These are phyloP conservation scores for Colletes gigas DNA, from an alignment of 1,140 invertebrate species.

Conservation along the genomic window DNA sequence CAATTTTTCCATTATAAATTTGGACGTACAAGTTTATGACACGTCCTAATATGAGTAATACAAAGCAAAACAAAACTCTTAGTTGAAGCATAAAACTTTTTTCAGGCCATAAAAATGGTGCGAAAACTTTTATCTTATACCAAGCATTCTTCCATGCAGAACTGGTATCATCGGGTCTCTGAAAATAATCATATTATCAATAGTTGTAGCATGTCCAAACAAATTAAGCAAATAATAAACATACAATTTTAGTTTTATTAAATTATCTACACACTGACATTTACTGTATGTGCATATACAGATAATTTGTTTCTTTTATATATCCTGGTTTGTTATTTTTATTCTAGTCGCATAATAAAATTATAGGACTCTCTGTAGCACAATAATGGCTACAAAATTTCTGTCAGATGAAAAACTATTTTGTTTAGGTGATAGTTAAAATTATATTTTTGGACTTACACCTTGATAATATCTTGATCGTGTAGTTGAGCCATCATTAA, in stretches of 20 bases:
- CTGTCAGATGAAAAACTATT: not conserved
- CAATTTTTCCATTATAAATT: conserved; percentile 95
- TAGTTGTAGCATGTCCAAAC: not conserved
- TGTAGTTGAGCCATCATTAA: conserved; percentile 80
- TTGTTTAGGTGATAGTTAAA: conserved; percentile 8
- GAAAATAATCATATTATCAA: conserved; percentile 62
- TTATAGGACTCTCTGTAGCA: not conserved
- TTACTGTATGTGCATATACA: not conserved
- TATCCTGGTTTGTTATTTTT: not conserved
- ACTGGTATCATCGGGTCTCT: conserved; percentile 82
- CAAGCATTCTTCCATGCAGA: conserved; percentile 91
- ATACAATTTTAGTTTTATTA: not conserved
- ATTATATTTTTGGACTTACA: conserved; percentile 70
- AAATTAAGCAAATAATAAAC: conserved; percentile 3
- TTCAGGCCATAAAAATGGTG: conserved; percentile 97
- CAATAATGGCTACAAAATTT: conserved; percentile 5
- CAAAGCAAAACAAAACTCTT: conserved; percentile 91
- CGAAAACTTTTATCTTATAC: conserved; percentile 89
- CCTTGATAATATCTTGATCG: conserved; percentile 79
- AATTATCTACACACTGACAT: not conserved
- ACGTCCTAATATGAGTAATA: conserved; percentile 89
- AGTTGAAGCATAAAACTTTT: conserved; percentile 89
- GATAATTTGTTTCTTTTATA: not conserved
- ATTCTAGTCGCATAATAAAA: not conserved
- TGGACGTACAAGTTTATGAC: conserved; percentile 96